phyloP scores from a whole-genome alignment of 2,888 invertebrate species.

The Frankliniella intonsa region DNA sequence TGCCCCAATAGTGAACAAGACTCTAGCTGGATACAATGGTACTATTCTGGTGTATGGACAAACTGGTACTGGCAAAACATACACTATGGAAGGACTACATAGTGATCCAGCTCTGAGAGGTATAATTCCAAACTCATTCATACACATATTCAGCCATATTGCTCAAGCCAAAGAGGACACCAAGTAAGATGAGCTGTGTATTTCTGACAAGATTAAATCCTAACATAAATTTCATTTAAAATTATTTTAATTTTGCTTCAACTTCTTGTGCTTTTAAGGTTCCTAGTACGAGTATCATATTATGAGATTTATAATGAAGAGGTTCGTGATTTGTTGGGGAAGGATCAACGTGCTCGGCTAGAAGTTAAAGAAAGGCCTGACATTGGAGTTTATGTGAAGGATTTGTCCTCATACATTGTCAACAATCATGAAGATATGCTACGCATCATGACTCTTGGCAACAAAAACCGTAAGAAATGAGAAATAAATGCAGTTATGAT shows the following conservation, averaged over 20 bases:
- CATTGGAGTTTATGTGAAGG: constrained; percentile 96
- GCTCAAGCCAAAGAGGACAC: constrained; percentile 87
- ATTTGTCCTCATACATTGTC: constrained; percentile 94
- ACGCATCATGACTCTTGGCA: constrained; percentile 91
- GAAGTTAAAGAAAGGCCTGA: constrained; percentile 95
- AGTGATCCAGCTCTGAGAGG: constrained; percentile 85
- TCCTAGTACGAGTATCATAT: constrained; percentile 94
- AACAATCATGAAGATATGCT: constrained; percentile 94
- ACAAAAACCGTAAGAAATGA: constrained; percentile 73
- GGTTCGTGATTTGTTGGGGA: constrained; percentile 87
- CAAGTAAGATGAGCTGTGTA: constrained; percentile 56
- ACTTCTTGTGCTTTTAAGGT: constrained; percentile 52
- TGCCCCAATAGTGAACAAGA: constrained; percentile 93
- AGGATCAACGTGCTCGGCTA: constrained; percentile 64
- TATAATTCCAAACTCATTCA: constrained; percentile 98
- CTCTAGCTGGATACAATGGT: constrained; percentile 94
- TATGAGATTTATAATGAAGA: constrained; percentile 99
- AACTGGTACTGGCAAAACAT: constrained; percentile 97
- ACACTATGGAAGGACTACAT: constrained; percentile 93
- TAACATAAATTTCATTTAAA: constrained; percentile 24
- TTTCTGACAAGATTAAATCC: constrained; percentile 32
- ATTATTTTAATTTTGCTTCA: neutral
- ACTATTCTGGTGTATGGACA: constrained; percentile 86
- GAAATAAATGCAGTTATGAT: neutral
- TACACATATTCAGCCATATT: constrained; percentile 97